Evolutionary conservation across 1,140 invertebrate genomes (phyloP), one percentile per base, ranked within the genome.

Genomic region (Calliphora vicina): DNA sequence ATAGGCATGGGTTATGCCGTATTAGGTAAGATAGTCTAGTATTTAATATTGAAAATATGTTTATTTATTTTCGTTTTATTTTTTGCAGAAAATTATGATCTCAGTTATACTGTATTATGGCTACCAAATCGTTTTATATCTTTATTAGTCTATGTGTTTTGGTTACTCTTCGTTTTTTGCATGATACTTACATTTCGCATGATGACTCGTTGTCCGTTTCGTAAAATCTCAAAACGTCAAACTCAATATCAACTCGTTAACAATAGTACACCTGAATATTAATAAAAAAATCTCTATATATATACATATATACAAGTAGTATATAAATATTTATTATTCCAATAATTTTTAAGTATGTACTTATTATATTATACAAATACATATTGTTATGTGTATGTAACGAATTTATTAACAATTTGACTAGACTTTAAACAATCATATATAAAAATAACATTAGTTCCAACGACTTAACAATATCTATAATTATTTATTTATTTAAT

Each of bases 1-100:
- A 97, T 97, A 89, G 97, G 97, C 20, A 98, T 95, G 91, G 97
- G 96, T 57, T 94, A 94, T 84, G 95, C 95, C 6, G 91, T 96
- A 81, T 92, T 98, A 83, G 94, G 97, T 98, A 93, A 93, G n/a
- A n/a, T n/a, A n/a, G n/a, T n/a, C n/a, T n/a, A n/a, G 91, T 89
- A 61, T 43, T 43, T 6, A 43, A 83, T 4, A 43, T 43, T 45
- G 12, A 43, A 43, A 43, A 43, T 43, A 43, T 6, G 42, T 6
- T 43, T 6, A 43, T 43, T 43, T 85, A 29, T 80, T 82, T 84
- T 26, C 74, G 9, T n/a, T 73, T 57, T 83, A 25, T 8, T 17
- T 43, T 81, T n/a, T 88, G n/a, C 61, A 90, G 89, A 90, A 78
- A 89, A 90, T 78, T 85, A 86, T 72, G 85, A 89, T 42, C 83